phyloP scores from a whole-genome alignment of 2,113 vertebrate genomes.

The Tapirus terrestris region DNA sequence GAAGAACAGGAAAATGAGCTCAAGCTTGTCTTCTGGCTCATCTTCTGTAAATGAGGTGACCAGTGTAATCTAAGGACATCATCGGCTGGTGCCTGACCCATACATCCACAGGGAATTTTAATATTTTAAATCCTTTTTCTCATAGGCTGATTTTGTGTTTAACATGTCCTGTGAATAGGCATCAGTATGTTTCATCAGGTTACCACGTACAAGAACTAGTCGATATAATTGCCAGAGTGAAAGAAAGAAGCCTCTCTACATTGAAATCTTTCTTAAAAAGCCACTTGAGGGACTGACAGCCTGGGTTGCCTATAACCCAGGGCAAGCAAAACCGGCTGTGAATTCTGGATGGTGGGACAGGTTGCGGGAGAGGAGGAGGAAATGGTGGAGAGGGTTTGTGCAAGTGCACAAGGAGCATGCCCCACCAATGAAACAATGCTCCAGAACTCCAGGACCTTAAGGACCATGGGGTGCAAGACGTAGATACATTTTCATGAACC shows the following conservation, averaged over 20 bases:
- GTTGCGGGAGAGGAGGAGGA: not conserved
- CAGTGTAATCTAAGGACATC: not conserved
- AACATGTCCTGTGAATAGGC: not conserved
- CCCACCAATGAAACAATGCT: not conserved
- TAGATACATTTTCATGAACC: not conserved
- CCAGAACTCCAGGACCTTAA: not conserved
- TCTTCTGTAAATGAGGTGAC: not conserved
- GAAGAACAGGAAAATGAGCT: not conserved
- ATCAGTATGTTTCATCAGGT: not conserved
- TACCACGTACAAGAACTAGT: not conserved
- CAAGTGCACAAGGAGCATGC: not conserved
- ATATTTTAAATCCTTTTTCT: not conserved
- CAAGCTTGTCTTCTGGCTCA: not conserved
- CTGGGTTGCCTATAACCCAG: not conserved
- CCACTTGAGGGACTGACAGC: not conserved
- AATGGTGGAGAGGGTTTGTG: not conserved
- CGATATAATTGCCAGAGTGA: not conserved
- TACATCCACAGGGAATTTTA: not conserved
- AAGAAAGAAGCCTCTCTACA: not conserved
- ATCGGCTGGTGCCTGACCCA: accelerated
- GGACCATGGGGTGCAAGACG: not conserved
- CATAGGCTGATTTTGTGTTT: not conserved
- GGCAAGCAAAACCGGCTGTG: not conserved
- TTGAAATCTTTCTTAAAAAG: not conserved
- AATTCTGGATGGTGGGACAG: not conserved